A percentile compares a stretch with the other conserved stretches of the same genome.
phyloP scores from a whole-genome alignment of 2,113 vertebrate species.

The Varanus salvator region DNA sequence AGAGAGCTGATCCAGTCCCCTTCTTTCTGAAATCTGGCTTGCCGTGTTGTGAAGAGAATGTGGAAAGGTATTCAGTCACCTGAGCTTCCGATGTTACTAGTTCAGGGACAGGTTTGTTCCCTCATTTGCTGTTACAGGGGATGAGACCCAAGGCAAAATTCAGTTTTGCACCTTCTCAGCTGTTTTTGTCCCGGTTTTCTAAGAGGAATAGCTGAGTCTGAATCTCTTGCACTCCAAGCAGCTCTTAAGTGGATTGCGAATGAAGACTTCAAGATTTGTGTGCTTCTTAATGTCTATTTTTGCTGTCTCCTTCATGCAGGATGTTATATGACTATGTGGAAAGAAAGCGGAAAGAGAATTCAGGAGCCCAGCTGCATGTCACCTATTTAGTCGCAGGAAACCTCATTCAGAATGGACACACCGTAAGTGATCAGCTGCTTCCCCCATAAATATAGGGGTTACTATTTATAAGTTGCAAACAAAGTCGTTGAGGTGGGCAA shows the following conservation, averaged over 20 bases:
- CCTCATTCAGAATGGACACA: constrained; percentile 82
- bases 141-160: background rate
- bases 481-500: background rate
- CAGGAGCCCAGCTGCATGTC: constrained; percentile 86
- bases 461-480: fast-evolving
- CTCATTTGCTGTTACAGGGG: background rate
- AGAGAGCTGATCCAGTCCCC: background rate
- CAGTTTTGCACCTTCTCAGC: background rate
- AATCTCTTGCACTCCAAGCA: background rate
- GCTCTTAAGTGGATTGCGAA: background rate
- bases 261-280: background rate
- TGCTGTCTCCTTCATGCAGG: constrained; percentile 70
- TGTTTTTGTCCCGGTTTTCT: background rate
- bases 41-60: background rate
- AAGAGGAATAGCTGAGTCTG: background rate
- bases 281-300: background rate
- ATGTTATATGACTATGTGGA: constrained; percentile 96
- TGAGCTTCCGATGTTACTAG: background rate
- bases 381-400: constrained; percentile 93
- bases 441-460: background rate
- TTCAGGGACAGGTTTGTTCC: background rate
- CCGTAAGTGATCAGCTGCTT: constrained; percentile 74
- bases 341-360: constrained; percentile 90
- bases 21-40: background rate
- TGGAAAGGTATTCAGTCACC: background rate